Conservation (phyloP, 2,113 vertebrate genomes). For the Catagonus wagneri region DNA sequence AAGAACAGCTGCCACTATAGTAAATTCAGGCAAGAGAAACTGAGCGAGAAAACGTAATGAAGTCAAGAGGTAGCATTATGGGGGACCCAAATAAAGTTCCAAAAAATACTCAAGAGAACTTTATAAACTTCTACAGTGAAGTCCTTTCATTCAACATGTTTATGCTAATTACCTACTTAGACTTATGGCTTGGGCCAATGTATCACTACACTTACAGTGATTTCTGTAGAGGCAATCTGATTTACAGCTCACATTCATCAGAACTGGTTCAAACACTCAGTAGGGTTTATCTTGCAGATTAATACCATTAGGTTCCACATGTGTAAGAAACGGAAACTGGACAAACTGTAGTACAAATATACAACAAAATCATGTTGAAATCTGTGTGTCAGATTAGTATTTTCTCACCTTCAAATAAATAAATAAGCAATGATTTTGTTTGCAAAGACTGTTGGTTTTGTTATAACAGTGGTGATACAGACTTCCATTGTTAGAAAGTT, state of each 20-base stretch:
- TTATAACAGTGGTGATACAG: background rate
- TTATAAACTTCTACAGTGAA: background rate
- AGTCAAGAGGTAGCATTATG: background rate
- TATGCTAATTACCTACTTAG: background rate
- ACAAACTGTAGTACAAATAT: background rate
- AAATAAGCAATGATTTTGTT: background rate
- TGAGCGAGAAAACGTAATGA: background rate
- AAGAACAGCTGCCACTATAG: slow-evolving; percentile 63
- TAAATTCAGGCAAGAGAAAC: slow-evolving; percentile 48
- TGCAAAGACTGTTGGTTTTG: background rate
- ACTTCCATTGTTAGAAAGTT: background rate
- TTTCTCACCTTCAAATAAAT: background rate
- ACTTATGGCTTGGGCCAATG: background rate
- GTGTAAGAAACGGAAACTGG: background rate
- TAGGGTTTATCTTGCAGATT: background rate
- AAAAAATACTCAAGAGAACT: background rate
- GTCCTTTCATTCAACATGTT: background rate
- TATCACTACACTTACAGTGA: background rate
- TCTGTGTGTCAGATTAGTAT: background rate
- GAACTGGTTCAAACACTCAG: background rate
- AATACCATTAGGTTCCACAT: background rate
- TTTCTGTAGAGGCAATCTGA: background rate
- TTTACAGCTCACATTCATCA: background rate
- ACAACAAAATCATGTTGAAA: background rate
- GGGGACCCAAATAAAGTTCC: background rate